Evolutionary conservation across 1,140 invertebrate species (phyloP), one percentile per base, ranked within the genome.

Genomic region (Melitaea cinxia): DNA sequence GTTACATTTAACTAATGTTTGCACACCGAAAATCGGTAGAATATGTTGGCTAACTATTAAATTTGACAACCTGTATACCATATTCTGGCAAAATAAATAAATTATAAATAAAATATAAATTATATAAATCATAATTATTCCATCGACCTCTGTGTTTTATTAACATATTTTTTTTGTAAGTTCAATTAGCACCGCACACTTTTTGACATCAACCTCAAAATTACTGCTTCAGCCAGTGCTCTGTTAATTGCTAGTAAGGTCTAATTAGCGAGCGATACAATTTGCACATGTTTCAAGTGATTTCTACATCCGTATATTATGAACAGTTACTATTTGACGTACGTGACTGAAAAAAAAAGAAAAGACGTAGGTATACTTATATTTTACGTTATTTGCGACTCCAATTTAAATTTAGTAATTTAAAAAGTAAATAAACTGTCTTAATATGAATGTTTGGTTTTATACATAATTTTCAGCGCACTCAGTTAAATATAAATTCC

Each of bases 211-310:
- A 15, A 42, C 37, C 37, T 42, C 42, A 47, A 47, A 47, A 47
- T 47, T 21, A 21, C 9, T 21, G 14, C 42, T 47, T 47, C 21
- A 47, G 21, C 23, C 21, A 47, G 19, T 47, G 17, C 42, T n/a
- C 42, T 47, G 42, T 47, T 47, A 47, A 47, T 47, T 47, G 42
- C 17, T 23, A 47, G 42, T 47, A 47, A 47, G 23, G 42, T 17
- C 42, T 47, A 47, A 47, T 47, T 47, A 47, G 42, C 23, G 42
- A 23, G 42, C 42, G 17, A 47, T 47, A 47, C 42, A 47, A 47
- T 21, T 47, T 23, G 42, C 42, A 47, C 17, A 21, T 10, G 42
- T 21, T 47, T 47, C 19, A 23, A 47, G 42, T 47, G 19, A 10
- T 47, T 47, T 47, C 42, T 47, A 47, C 42, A 23, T 47, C 19